A percentile compares a stretch with the other conserved stretches of the same genome.
phyloP scores from a whole-genome alignment of 1,140 invertebrate genomes.

The Drosophila lowei region DNA sequence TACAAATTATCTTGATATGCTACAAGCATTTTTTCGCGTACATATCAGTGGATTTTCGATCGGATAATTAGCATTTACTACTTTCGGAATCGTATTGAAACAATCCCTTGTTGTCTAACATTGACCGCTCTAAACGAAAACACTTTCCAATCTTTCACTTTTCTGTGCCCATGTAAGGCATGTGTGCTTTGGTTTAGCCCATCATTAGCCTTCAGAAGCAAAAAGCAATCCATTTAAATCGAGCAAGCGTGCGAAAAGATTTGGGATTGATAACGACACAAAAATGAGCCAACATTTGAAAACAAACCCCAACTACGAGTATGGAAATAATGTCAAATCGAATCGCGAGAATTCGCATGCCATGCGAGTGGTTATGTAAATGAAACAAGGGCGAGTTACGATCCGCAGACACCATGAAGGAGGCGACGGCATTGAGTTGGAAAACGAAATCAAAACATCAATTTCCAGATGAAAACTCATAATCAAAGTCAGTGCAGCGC shows the following conservation, averaged over 20 bases:
- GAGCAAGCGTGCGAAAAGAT: background rate
- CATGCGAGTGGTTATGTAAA: conserved; percentile 39
- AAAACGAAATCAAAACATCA: conserved; percentile 44
- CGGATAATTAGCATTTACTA: no score
- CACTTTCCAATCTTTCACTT: conserved; percentile 52
- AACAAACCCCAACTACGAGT: no score
- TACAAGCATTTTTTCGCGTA: no score
- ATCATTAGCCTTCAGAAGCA: background rate
- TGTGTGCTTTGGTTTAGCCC: conserved; percentile 9
- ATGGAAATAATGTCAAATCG: conserved; percentile 8
- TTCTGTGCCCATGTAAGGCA: conserved; percentile 7
- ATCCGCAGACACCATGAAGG: conserved; percentile 47
- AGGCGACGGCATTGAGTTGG: conserved; percentile 48
- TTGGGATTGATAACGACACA: conserved; percentile 1
- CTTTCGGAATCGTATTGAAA: no score
- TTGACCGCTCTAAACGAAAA: background rate
- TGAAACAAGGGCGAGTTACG: conserved; percentile 23
- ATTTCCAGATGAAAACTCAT: conserved; percentile 33
- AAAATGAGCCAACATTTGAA: conserved; percentile 23
- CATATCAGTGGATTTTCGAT: no score
- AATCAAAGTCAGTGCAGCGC: conserved; percentile 60
- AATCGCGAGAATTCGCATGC: conserved; percentile 56
- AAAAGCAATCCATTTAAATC: conserved; percentile 5
- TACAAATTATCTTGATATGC: no score
- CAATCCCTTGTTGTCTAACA: no score